These are phyloP conservation scores for Lymantria monacha DNA, from an alignment of 2,888 invertebrate genomes.

Conservation along the genomic window DNA sequence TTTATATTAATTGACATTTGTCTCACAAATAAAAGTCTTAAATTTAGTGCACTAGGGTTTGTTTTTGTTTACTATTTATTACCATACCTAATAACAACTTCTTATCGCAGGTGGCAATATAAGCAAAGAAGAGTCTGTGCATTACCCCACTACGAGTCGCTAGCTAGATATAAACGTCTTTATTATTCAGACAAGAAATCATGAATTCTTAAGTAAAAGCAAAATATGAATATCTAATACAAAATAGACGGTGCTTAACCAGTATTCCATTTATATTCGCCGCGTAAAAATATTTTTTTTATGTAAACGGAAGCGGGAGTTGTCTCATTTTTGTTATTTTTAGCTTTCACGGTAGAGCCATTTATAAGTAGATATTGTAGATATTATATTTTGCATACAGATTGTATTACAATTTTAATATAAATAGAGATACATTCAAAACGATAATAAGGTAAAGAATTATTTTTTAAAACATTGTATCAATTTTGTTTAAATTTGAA, in stretches of 20 bases:
- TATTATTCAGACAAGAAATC: constrained; percentile 46
- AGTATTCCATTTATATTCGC: constrained; percentile 16
- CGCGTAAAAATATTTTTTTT: constrained; percentile 13
- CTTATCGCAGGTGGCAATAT: constrained; percentile 62
- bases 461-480: no score
- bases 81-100: constrained; percentile 44
- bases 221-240: constrained; percentile 29
- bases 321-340: constrained; percentile 2
- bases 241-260: constrained; percentile 24
- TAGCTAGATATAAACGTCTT: constrained; percentile 38
- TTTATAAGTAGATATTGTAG: constrained; percentile 3
- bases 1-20: no score
- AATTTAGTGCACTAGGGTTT: constrained; percentile 19
- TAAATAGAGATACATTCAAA: background rate
- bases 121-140: constrained; percentile 49
- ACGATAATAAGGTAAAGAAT: no score
- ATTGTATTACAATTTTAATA: constrained; percentile 3
- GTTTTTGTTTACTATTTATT: constrained; percentile 25
- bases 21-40: background rate
- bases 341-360: background rate
- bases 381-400: constrained; percentile 3
- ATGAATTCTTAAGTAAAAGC: constrained; percentile 35
- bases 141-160: constrained; percentile 47
- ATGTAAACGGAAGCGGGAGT: constrained; percentile 6
- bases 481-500: no score